Percentiles rank a stretch among this genome's conserved stretches.
Evolutionary conservation across 2,797 vertebrate species (phyloP).

Genomic region (Scolopax bukidnonensis): DNA sequence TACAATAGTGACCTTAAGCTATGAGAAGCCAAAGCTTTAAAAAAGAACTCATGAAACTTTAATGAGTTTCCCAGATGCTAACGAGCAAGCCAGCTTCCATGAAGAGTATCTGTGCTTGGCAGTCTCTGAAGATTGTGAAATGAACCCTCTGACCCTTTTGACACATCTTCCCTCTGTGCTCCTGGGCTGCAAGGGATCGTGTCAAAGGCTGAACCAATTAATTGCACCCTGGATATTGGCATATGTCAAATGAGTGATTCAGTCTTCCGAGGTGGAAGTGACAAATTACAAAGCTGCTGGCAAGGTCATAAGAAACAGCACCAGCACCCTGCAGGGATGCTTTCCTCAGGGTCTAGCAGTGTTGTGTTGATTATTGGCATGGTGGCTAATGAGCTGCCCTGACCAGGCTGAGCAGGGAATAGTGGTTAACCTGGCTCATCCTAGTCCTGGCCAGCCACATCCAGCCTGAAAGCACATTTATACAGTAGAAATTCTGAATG

Average conservation of each 20-base stretch:
- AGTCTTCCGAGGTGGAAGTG: neutral
- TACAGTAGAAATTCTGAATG: neutral
- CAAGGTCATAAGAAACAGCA: neutral
- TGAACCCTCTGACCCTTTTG: neutral
- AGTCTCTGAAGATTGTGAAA: neutral
- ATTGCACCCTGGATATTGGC: neutral
- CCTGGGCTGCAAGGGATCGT: neutral
- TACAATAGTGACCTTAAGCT: neutral
- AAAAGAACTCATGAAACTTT: neutral
- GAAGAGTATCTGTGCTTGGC: neutral
- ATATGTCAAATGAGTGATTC: neutral
- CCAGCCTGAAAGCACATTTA: neutral
- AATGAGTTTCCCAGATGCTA: conserved; percentile 20
- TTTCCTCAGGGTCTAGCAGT: neutral
- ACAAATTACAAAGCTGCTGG: neutral
- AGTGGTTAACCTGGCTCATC: neutral
- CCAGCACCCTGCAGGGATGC: neutral
- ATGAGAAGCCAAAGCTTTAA: neutral
- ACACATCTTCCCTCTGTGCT: neutral
- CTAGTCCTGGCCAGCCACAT: neutral
- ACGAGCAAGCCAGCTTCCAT: neutral
- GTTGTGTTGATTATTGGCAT: neutral
- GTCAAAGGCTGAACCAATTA: neutral
- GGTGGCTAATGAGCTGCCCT: neutral
- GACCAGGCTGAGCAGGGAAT: neutral